These are phyloP conservation scores for Lagopus muta DNA, from an alignment of 2,113 vertebrate genomes.

Conservation along the genomic window DNA sequence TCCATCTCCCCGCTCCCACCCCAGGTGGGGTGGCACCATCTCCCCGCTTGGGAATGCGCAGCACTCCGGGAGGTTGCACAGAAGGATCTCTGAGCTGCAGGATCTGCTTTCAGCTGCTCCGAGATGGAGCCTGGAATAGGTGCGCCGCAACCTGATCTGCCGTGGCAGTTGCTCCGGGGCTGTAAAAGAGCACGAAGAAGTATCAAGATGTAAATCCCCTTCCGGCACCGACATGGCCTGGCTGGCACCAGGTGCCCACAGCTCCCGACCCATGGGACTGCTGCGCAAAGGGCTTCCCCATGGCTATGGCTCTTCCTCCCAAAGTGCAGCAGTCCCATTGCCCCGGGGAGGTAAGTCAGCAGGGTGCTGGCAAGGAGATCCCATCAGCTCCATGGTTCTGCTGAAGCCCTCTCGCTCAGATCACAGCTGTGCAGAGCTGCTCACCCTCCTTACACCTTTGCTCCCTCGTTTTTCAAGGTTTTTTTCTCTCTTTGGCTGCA, in stretches of 20 bases:
- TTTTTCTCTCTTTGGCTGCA: not conserved
- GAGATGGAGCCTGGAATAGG: conserved; percentile 37
- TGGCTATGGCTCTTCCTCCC: not conserved
- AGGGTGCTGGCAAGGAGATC: not conserved
- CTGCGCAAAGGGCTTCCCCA: not conserved
- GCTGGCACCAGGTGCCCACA: not conserved
- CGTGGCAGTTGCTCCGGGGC: conserved; percentile 43
- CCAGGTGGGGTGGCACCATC: no score
- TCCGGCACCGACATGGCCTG: not conserved
- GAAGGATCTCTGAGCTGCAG: not conserved
- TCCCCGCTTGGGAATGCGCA: no score
- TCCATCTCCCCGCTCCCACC: not conserved
- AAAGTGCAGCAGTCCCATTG: accelerated
- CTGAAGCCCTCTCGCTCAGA: not conserved
- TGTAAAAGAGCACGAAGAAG: not conserved
- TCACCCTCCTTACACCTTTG: not conserved
- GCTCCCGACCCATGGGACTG: not conserved
- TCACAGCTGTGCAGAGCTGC: not conserved
- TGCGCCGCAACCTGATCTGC: conserved; percentile 35
- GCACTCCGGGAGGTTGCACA: not conserved
- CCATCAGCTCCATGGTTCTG: not conserved
- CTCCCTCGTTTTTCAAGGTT: not conserved
- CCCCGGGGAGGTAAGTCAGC: not conserved
- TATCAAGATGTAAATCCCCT: conserved; percentile 9
- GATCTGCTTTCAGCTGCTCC: conserved; percentile 49